phyloP scores from a whole-genome alignment of 1,140 invertebrate species.

The Hyles vespertilio region DNA sequence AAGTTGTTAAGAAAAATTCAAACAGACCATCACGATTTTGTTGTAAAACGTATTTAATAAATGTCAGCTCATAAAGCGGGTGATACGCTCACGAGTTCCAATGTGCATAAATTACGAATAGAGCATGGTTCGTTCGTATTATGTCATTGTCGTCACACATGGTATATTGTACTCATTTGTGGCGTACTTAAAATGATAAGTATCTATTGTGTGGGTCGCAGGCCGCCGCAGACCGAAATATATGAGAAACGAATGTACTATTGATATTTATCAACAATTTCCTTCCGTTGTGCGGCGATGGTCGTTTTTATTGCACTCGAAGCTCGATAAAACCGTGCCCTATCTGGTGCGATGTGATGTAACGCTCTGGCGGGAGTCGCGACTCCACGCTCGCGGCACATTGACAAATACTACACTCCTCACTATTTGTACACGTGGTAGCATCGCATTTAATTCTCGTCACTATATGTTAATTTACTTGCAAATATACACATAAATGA shows the following conservation, averaged over 20 bases:
- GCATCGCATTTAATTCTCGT: too few relatives aligned
- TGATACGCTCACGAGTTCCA: slow-evolving; percentile 1
- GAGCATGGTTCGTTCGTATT: slow-evolving; percentile 3
- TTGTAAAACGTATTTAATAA: slow-evolving; percentile 2
- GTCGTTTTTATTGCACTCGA: slow-evolving; percentile 5
- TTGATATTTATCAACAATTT: slow-evolving; percentile 8
- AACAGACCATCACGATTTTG: slow-evolving; percentile 7
- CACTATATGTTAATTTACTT: too few relatives aligned
- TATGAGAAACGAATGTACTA: background rate
- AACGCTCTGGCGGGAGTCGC: too few relatives aligned
- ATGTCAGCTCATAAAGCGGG: background rate
- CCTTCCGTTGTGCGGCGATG: slow-evolving; percentile 5
- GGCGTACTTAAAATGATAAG: slow-evolving; percentile 3
- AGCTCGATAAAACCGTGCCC: slow-evolving; percentile 6
- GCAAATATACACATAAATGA: too few relatives aligned
- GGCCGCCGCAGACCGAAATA: background rate
- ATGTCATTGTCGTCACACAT: slow-evolving; percentile 1
- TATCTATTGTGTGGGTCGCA: slow-evolving; percentile 5
- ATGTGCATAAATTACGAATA: slow-evolving; percentile 12
- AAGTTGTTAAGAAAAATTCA: slow-evolving; percentile 21
- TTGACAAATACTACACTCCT: too few relatives aligned
- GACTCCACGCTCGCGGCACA: too few relatives aligned
- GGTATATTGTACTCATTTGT: slow-evolving; percentile 1
- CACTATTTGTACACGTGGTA: too few relatives aligned
- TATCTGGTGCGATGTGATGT: slow-evolving; percentile 2